A percentile compares a stretch with the other conserved stretches of the same genome.
Evolutionary conservation across 2,888 invertebrate genomes (phyloP).

Genomic region (Julus scanicus): DNA sequence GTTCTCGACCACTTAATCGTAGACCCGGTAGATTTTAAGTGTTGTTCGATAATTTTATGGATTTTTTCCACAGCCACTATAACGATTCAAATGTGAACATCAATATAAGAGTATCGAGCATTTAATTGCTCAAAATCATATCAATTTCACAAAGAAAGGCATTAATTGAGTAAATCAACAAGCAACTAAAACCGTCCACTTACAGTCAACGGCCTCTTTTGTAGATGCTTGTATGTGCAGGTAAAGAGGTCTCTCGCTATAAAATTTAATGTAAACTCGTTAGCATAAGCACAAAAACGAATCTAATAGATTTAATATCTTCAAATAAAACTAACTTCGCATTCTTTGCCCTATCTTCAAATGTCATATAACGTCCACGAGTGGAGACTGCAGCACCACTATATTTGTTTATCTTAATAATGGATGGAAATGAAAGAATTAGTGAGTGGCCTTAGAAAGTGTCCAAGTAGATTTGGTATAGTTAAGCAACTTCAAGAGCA

Average conservation of each 20-base stretch:
- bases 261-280: constrained; percentile 46
- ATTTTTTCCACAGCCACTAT: constrained; percentile 70
- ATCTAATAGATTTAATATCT: neutral
- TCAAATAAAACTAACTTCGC: constrained; percentile 62
- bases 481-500: no score
- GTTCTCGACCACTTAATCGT: constrained; percentile 52
- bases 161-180: no score
- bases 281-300: neutral
- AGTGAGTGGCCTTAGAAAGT: neutral
- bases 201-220: constrained; percentile 69
- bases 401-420: constrained; percentile 64
- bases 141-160: no score
- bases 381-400: constrained; percentile 72
- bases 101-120: constrained; percentile 9
- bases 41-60: constrained; percentile 68
- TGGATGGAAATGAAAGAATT: constrained; percentile 5
- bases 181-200: constrained; percentile 59
- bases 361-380: constrained; percentile 71
- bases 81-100: constrained; percentile 59
- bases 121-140: no score
- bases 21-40: constrained; percentile 55
- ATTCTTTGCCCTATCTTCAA: constrained; percentile 69
- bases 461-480: no score
- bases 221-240: constrained; percentile 71
- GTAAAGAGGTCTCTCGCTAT: constrained; percentile 70